phyloP scores from a whole-genome alignment of 37 sponge, comb jelly and placozoan species.

The Mnemiopsis leidyi region DNA sequence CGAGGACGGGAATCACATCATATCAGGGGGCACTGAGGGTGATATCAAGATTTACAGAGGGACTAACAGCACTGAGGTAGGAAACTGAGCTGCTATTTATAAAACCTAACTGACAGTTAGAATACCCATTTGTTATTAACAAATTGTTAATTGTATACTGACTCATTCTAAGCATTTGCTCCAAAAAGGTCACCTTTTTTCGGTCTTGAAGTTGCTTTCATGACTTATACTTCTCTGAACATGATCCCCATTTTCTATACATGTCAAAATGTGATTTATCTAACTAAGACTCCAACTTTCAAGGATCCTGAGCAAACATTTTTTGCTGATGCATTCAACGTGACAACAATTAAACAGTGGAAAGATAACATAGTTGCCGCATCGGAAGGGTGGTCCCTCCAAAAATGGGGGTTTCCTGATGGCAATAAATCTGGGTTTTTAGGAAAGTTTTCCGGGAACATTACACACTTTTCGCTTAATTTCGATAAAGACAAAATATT shows the following conservation, averaged over 20 bases:
- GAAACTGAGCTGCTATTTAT: too few relatives aligned
- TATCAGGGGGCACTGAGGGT: slow-evolving; percentile 32
- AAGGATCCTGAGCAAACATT: slow-evolving; percentile 17
- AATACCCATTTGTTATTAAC: too few relatives aligned
- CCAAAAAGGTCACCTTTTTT: too few relatives aligned
- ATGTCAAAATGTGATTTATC: too few relatives aligned
- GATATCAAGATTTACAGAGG: slow-evolving; percentile 15
- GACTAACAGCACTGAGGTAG: not conserved
- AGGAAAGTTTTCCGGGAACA: slow-evolving; percentile 35
- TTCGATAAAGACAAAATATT: not conserved
- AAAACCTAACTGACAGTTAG: too few relatives aligned
- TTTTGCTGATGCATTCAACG: slow-evolving; percentile 27
- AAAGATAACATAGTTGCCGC: not conserved
- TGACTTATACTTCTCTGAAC: too few relatives aligned
- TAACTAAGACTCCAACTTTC: not conserved
- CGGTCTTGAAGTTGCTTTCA: too few relatives aligned
- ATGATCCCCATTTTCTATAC: too few relatives aligned
- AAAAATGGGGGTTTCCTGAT: slow-evolving; percentile 52
- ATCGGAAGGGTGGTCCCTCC: slow-evolving; percentile 43
- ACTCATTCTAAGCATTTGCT: too few relatives aligned
- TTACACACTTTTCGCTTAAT: slow-evolving; percentile 37
- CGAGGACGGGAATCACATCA: not conserved
- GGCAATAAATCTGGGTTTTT: slow-evolving; percentile 26
- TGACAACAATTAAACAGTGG: slow-evolving; percentile 1
- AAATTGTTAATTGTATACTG: too few relatives aligned